Base-by-base conservation (phyloP, 2,888 invertebrate species). In the Eumerus sabulonum region DNA sequence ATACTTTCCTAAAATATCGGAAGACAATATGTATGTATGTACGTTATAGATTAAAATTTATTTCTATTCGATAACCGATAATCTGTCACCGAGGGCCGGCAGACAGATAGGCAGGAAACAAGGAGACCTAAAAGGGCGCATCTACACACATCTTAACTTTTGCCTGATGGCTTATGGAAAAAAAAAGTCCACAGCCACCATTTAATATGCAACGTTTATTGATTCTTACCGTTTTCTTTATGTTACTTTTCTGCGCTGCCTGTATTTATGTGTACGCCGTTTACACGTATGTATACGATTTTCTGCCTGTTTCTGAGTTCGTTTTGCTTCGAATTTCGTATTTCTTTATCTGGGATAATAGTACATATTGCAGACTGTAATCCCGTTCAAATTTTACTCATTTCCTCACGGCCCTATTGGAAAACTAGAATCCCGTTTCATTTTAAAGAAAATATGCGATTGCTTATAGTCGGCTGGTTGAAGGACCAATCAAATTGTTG, bases 151-250 rank as follows among this genome's bases (percentile, higher is more conserved):
- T 72, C 67, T 51, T 53, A 7, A 40, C 40, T 11, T n/a, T n/a
- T 40, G 56, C 67, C 72, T 66, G 59, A 40, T 54, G 57, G 42
- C 60, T 51, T 59, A 16, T 59, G 35, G 62, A 54, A 68, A 60
- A 54, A 68, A 60, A 79, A 73, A 73, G 74, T 56, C 73, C 60
- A 67, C 53, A 68, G 66, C 67, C 68, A 79, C 73, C 68, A 79
- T 79, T 73, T 79, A 79, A 74, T 70, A 76, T 81, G 81, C 81
- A 81, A 81, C 81, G 76, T 71, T 81, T 81, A 81, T 81, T 81
- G 81, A 81, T 81, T 81, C 81, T 81, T 81, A 81, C 81, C 81
- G 81, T 81, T 76, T 81, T 81, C 71, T 70, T 74, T 76, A 44
- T 66, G 66, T 62, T 14, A 42, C 71, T 56, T 54, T 54, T 71